Base-by-base conservation (phyloP, 1,140 invertebrate genomes). In the Teleopsis dalmanni region DNA sequence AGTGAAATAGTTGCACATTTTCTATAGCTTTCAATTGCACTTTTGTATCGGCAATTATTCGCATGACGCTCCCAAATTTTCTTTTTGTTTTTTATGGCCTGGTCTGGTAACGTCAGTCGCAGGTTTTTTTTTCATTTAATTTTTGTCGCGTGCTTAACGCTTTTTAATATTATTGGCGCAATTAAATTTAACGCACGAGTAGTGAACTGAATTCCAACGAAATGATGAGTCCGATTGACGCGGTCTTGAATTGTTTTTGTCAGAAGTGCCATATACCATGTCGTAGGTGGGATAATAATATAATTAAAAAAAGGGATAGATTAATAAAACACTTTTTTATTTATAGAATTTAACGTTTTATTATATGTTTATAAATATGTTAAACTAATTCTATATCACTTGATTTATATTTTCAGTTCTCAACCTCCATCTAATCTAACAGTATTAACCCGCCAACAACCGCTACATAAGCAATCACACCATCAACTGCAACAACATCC, bases 401-500 rank as follows among this genome's bases (percentile, higher is more conserved):
- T 45, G n/a, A 38, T 7, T 34, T 18, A 33, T 8, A 31, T 14
- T 53, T 63, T 3, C 52, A 68, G 65, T 43, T 57, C 59, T 48
- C 64, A 66, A 55, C 65, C 62, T 52, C 64, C 62, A 50, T 54
- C 57, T 51, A 68, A 63, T 63, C 45, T 67, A 63, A 57, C 65
- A 68, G 65, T 68, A 68, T 68, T 68, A 68, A 53, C 57, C 47
- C 56, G 49, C 48, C 51, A 53, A 49, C 47, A 49, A 53, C 58
- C 47, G 38, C 57, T 50, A 51, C 62, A 25, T 48, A 58, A 6
- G 22, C 44, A 61, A 48, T 50, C 41, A 44, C 48, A 34, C 45
- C 55, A 45, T 42, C 50, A 53, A 53, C 47, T 45, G 50, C 56
- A 47, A 43, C 44, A 33, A 25, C 37, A 40, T 34, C 34, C 37